These are phyloP conservation scores for Dexiosoma caninum DNA, from an alignment of 2,888 invertebrate species.

Conservation along the genomic window DNA sequence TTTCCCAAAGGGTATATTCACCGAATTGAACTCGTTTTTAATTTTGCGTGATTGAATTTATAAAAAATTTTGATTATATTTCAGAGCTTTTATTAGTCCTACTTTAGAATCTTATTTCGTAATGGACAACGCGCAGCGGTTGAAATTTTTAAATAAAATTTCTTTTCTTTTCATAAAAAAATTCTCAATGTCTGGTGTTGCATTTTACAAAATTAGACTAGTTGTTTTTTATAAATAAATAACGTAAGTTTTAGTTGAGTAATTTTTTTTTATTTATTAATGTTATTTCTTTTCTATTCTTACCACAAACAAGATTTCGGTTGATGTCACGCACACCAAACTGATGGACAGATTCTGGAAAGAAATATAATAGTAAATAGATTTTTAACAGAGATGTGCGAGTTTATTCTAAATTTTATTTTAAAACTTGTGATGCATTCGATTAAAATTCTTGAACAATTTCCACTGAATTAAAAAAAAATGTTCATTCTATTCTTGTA, in stretches of 20 bases:
- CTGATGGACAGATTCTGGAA: slow-evolving; percentile 57
- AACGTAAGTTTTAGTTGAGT: slow-evolving; percentile 38
- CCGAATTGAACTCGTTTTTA: too few species aligned
- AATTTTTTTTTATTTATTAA: not conserved
- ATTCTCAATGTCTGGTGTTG: slow-evolving; percentile 5
- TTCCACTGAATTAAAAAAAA: not conserved
- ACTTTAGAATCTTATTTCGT: too few species aligned
- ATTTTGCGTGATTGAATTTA: too few species aligned
- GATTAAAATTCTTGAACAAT: slow-evolving; percentile 26
- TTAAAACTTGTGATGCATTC: slow-evolving; percentile 34
- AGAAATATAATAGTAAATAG: slow-evolving; percentile 9
- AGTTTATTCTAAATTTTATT: slow-evolving; percentile 43
- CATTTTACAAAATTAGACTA: too few species aligned
- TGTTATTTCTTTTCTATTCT: slow-evolving; percentile 4
- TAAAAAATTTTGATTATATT: too few species aligned
- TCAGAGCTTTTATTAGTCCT: too few species aligned
- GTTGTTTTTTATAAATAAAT: slow-evolving; percentile 42
- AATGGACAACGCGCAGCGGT: too few species aligned
- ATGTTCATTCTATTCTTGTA: not conserved
- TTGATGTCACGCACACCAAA: slow-evolving; percentile 47
- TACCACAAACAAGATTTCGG: slow-evolving; percentile 50
- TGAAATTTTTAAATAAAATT: too few species aligned
- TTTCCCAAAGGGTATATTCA: too few species aligned
- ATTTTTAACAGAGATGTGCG: slow-evolving; percentile 23
- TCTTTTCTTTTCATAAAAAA: too few species aligned